phyloP scores from a whole-genome alignment of 2,113 vertebrate species.

The Cyrtonyx montezumae region DNA sequence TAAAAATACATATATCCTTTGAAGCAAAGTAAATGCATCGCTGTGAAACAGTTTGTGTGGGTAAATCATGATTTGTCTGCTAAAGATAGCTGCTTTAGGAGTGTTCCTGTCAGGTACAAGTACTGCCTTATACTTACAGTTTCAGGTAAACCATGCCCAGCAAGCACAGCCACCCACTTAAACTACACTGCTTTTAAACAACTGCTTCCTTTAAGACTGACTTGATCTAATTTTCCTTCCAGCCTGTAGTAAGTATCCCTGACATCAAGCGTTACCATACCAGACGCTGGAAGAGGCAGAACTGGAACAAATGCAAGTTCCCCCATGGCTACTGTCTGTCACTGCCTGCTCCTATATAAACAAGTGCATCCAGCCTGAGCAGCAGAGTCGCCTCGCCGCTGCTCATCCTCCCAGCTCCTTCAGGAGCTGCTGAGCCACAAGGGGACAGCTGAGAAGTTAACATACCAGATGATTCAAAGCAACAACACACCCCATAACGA shows the following conservation, averaged over 20 bases:
- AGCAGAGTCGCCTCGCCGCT: background rate
- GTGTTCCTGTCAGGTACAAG: background rate
- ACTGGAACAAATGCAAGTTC: slow-evolving; percentile 63
- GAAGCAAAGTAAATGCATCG: background rate
- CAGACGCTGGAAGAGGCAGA: slow-evolving; percentile 58
- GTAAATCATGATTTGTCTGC: background rate
- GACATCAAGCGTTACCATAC: slow-evolving; percentile 26
- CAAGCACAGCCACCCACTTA: background rate
- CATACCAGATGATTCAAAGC: background rate
- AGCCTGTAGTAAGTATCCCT: slow-evolving; percentile 48
- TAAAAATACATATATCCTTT: background rate
- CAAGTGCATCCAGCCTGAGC: background rate
- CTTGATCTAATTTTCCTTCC: slow-evolving; percentile 29
- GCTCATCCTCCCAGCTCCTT: background rate
- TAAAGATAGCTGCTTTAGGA: background rate
- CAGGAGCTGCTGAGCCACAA: background rate
- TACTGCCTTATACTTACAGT: background rate
- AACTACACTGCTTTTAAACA: background rate
- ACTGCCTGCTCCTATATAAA: slow-evolving; percentile 44
- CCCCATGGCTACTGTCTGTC: slow-evolving; percentile 69
- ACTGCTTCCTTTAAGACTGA: slow-evolving; percentile 5
- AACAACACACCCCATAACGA: background rate
- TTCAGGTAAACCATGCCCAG: background rate
- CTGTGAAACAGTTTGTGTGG: background rate
- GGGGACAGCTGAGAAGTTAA: background rate